phyloP scores from a whole-genome alignment of 1,140 invertebrate genomes.

The Penaeus japonicus region DNA sequence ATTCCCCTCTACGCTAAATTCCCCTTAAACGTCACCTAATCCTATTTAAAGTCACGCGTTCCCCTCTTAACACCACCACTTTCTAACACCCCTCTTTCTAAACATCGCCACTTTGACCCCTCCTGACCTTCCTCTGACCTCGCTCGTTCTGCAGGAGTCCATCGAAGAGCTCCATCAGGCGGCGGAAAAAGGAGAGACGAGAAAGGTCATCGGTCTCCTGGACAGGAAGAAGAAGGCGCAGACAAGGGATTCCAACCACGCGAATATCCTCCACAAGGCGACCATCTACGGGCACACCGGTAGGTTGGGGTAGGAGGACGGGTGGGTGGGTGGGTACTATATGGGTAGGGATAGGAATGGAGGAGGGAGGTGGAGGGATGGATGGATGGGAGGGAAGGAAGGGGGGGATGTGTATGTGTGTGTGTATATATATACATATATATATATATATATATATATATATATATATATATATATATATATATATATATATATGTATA shows the following conservation, averaged over 20 bases:
- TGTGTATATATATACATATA: too few species aligned
- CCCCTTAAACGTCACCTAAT: too few species aligned
- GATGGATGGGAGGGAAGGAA: neutral
- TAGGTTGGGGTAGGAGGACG: conserved; percentile 62
- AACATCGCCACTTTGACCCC: neutral
- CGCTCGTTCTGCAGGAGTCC: conserved; percentile 74
- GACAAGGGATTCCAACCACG: conserved; percentile 85
- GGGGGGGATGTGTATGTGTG: too few species aligned
- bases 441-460: too few species aligned
- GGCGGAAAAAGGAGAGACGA: conserved; percentile 81
- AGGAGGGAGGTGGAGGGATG: neutral
- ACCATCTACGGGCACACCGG: conserved; percentile 75
- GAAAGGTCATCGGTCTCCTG: conserved; percentile 83
- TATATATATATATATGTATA: too few species aligned
- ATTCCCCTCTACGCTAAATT: too few species aligned
- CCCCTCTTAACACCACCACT: too few species aligned
- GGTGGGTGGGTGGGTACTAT: neutral
- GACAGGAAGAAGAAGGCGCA: conserved; percentile 91
- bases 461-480: too few species aligned
- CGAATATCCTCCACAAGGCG: conserved; percentile 92
- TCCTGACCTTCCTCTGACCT: neutral
- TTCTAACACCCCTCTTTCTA: neutral
- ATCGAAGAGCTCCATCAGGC: conserved; percentile 87
- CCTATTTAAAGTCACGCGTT: too few species aligned
- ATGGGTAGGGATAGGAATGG: neutral